Conservation (phyloP, 2,888 invertebrate species). For the Agriopis aurantiaria region DNA sequence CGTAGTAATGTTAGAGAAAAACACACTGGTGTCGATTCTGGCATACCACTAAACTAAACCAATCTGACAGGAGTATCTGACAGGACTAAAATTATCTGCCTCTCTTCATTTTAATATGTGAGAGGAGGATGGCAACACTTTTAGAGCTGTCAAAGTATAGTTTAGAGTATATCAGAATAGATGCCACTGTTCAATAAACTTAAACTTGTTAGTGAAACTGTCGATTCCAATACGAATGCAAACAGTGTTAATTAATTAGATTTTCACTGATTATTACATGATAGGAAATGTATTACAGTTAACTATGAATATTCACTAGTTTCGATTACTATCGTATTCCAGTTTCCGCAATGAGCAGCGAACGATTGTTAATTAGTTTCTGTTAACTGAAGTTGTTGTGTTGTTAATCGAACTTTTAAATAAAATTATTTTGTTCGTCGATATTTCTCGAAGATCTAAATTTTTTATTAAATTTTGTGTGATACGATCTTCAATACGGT, state of each 20-base stretch:
- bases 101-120: too few relatives aligned
- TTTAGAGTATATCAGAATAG: too few relatives aligned
- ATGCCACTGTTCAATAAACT: neutral
- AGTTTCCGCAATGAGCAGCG: slow-evolving; percentile 47
- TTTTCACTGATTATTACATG: slow-evolving; percentile 36
- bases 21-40: too few relatives aligned
- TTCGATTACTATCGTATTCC: slow-evolving; percentile 40
- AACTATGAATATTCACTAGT: slow-evolving; percentile 45
- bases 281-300: slow-evolving; percentile 44
- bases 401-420: slow-evolving; percentile 19
- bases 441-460: neutral
- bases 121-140: too few relatives aligned
- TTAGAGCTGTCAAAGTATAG: too few relatives aligned
- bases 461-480: too few relatives aligned
- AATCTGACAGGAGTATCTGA: too few relatives aligned
- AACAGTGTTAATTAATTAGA: slow-evolving; percentile 14
- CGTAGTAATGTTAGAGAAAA: neutral
- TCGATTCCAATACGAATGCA: neutral
- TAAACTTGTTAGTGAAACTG: neutral
- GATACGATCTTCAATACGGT: too few relatives aligned
- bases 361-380: slow-evolving; percentile 47
- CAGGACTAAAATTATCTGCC: too few relatives aligned
- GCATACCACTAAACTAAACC: too few relatives aligned
- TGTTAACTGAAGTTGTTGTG: slow-evolving; percentile 41
- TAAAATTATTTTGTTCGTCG: neutral